Conservation (phyloP, 2,888 invertebrate species). For the Hirtodrosophila alboralis region DNA sequence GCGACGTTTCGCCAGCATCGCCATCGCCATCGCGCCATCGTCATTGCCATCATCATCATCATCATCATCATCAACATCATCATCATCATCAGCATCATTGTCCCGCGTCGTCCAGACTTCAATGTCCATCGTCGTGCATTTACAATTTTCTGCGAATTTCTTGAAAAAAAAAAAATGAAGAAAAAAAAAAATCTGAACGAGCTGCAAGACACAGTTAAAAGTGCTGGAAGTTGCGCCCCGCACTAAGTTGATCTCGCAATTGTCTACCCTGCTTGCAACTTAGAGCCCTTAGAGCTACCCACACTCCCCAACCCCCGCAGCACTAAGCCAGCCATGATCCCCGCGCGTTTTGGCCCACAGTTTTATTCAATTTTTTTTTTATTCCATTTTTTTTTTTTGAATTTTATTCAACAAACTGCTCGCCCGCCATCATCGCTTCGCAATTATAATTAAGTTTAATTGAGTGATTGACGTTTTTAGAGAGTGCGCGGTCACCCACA, state of each 20-base stretch:
- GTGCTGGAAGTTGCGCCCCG: conserved; percentile 40
- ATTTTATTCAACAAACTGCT: conserved; percentile 59
- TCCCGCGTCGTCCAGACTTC: conserved; percentile 13
- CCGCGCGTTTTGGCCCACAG: conserved; percentile 1
- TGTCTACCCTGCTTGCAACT: conserved; percentile 7
- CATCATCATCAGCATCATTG: conserved; percentile 41
- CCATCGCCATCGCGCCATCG: conserved; percentile 50
- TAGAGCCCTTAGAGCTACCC: conserved; percentile 31
- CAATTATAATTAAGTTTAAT: conserved; percentile 83
- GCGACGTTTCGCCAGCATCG: conserved; percentile 37
- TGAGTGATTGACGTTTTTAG: conserved; percentile 84
- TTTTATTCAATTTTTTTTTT: conserved; percentile 2
- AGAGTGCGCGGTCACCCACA: conserved; percentile 79
- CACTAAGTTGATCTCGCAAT: conserved; percentile 22
- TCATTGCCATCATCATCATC: conserved; percentile 33
- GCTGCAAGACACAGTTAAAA: conserved; percentile 24
- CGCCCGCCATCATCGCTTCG: conserved; percentile 81
- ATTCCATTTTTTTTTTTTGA: conserved; percentile 9
- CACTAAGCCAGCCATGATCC: not conserved
- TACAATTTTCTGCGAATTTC: conserved; percentile 78
- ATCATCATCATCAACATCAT: conserved; percentile 30
- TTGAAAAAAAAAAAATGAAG: no score
- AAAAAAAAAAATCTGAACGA: conserved; percentile 76
- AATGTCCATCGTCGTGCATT: conserved; percentile 65
- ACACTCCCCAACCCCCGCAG: not conserved